phyloP scores from a whole-genome alignment of 1,140 invertebrate genomes.

The Drosophila parvula region DNA sequence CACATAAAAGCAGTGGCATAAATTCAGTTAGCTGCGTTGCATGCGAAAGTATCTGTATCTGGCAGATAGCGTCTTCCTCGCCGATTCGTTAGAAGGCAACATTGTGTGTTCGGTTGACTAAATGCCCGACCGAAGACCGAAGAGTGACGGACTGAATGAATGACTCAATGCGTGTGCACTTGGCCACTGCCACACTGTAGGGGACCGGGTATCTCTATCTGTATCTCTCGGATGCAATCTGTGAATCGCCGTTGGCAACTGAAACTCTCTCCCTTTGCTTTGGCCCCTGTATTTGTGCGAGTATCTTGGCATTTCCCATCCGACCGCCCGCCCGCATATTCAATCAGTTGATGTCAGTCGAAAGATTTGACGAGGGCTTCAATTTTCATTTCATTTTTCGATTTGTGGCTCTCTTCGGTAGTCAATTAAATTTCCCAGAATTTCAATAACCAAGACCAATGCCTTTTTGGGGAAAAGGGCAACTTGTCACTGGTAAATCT shows the following conservation, averaged over 20 bases:
- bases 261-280: constrained; percentile 1
- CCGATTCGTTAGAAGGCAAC: constrained; percentile 56
- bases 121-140: constrained; percentile 47
- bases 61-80: constrained; percentile 65
- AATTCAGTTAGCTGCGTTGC: constrained; percentile 77
- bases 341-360: constrained; percentile 68
- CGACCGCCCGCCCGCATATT: constrained; percentile 64
- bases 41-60: constrained; percentile 78
- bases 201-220: constrained; percentile 4
- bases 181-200: constrained; percentile 59
- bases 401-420: constrained; percentile 46
- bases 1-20: constrained; percentile 72
- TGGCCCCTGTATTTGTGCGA: neutral
- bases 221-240: constrained; percentile 42
- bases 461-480: constrained; percentile 11
- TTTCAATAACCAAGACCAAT: constrained; percentile 42
- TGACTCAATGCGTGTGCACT: constrained; percentile 68
- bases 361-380: constrained; percentile 60
- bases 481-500: constrained; percentile 20
- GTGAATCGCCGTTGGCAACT: constrained; percentile 35
- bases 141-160: constrained; percentile 39
- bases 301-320: neutral
- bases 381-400: constrained; percentile 27
- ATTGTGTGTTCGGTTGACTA: constrained; percentile 80
- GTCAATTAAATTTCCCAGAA: constrained; percentile 74